These are phyloP conservation scores for Archips crataeganus DNA, from an alignment of 2,888 invertebrate species.

Conservation along the genomic window DNA sequence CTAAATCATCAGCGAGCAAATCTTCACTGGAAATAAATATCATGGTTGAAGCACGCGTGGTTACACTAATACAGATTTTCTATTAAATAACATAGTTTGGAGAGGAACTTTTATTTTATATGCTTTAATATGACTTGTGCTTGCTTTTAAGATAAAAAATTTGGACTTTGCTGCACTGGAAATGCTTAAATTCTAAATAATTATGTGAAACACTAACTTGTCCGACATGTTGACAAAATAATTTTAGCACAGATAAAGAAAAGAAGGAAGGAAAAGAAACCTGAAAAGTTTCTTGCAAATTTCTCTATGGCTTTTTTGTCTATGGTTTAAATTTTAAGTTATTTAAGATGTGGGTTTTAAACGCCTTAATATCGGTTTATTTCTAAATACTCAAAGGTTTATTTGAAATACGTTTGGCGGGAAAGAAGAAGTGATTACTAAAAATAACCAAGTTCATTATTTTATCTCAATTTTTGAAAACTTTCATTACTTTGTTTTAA, in stretches of 20 bases:
- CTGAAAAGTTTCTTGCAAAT: too few relatives aligned
- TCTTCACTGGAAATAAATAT: constrained; percentile 76
- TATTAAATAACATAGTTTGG: background rate
- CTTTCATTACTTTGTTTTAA: too few relatives aligned
- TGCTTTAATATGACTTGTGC: background rate
- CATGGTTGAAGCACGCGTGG: constrained; percentile 36
- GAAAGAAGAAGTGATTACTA: too few relatives aligned
- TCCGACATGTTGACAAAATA: constrained; percentile 80
- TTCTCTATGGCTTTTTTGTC: constrained; percentile 15
- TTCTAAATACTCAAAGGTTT: too few relatives aligned
- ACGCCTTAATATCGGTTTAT: too few relatives aligned
- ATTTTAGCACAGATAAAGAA: background rate
- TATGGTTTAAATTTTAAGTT: background rate
- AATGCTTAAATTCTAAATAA: constrained; percentile 15
- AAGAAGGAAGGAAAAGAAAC: background rate
- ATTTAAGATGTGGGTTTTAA: background rate
- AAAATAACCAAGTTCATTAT: too few relatives aligned
- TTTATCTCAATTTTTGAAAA: too few relatives aligned
- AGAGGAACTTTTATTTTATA: background rate
- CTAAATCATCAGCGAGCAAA: constrained; percentile 80
- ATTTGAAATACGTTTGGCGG: too few relatives aligned
- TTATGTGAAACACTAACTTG: constrained; percentile 70
- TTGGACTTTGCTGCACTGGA: background rate
- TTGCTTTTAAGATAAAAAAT: background rate
- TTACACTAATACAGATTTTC: background rate